Evolutionary conservation across 2,888 invertebrate species (phyloP), one percentile per base, ranked within the genome.

Genomic region (Phortica okadai): DNA sequence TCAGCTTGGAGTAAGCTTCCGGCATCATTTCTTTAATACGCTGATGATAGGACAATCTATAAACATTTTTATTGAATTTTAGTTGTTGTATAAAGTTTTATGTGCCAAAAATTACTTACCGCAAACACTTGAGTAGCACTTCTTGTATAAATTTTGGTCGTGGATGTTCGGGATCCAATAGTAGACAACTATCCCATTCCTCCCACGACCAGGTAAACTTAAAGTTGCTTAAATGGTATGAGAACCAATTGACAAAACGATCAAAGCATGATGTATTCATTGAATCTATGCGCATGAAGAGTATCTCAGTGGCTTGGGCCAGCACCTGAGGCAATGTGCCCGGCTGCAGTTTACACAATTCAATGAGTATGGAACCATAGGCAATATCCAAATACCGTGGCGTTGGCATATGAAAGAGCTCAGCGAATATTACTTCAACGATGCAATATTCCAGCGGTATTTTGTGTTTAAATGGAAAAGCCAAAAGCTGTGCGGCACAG

Each of bases 181-280:
- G 94, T n/a, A 97, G 92, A 86, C 97, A 97, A 14, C 95, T 95
- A 88, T 96, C 96, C 98, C 98, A 98, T 89, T 98, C 98, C 82
- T 97, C 97, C 99, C 99, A 99, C 2, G 97, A 97, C 99, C 99
- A 99, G 74, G 98, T 95, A 91, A 98, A 99, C 92, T 99, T 99
- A 91, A 99, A 99, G 92, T 99, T 99, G 91, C 99, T 99, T 92
- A 99, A 93, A 92, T 99, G 99, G 91, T 99, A 99, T 0, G 97
- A 95, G 92, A 99, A 99, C 99, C 99, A 99, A 91, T 95, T 95
- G 41, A 96, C 97, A 91, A 99, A 98, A 86, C 99, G 95, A 92
- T 99, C 99, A 91, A 99, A 97, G 90, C 98, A 98, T 1, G 97
- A 95, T 0, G 97, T 96, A 90, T 99, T 98, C 99, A 99, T 99